phyloP scores from a whole-genome alignment of 2,888 invertebrate genomes.

The Clusia tigrina region DNA sequence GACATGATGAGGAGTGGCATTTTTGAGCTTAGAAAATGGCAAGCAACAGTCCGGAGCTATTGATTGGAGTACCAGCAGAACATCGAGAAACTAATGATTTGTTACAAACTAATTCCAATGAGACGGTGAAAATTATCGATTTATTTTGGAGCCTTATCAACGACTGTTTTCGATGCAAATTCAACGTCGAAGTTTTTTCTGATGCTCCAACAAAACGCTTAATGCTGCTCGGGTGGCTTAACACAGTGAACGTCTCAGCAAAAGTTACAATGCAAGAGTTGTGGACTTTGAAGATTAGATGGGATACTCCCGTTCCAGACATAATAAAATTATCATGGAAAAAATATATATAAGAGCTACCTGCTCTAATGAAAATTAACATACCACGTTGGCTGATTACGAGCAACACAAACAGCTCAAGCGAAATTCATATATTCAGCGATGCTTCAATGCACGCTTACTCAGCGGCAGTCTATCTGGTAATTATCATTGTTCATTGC shows the following conservation, averaged over 20 bases:
- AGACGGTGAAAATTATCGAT: conserved; percentile 21
- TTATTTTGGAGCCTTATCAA: conserved; percentile 27
- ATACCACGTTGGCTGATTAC: background rate
- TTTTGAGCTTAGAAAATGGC: conserved; percentile 8
- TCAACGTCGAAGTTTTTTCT: conserved; percentile 1
- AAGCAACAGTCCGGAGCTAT: conserved; percentile 8
- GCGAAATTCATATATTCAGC: conserved; percentile 15
- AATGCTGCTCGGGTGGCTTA: conserved; percentile 23
- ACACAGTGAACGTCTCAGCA: conserved; percentile 22
- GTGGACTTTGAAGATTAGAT: conserved; percentile 2
- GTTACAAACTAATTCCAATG: background rate
- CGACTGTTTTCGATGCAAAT: conserved; percentile 24
- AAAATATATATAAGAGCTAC: background rate
- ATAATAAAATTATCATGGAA: background rate
- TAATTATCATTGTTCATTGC: background rate
- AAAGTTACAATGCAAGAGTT: conserved; percentile 23
- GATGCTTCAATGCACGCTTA: conserved; percentile 14
- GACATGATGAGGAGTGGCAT: background rate
- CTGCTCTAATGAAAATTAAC: background rate
- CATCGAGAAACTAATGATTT: background rate
- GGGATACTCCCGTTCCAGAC: conserved; percentile 8
- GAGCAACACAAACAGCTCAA: background rate
- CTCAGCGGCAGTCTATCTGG: conserved; percentile 10
- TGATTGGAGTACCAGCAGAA: conserved; percentile 6
- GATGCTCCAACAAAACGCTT: conserved; percentile 15